Conservation (phyloP, 2,797 vertebrate genomes). For the Acanthiza pusilla region DNA sequence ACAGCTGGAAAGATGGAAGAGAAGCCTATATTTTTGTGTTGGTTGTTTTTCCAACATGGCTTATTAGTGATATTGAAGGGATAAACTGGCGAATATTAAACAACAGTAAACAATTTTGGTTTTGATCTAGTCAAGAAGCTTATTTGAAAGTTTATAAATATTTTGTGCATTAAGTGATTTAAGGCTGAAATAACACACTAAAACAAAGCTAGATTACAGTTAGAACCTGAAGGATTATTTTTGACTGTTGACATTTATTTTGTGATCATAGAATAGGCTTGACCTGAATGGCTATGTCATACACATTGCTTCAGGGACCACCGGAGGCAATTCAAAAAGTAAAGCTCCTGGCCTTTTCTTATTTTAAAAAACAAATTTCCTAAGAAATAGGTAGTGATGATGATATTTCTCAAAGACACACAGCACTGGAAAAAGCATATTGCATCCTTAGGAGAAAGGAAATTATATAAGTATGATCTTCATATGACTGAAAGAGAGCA, state of each 20-base stretch:
- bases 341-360: neutral
- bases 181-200: neutral
- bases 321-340: neutral
- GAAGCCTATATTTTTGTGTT: neutral
- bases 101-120: neutral
- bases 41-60: neutral
- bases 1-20: neutral
- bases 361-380: neutral
- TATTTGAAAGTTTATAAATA: neutral
- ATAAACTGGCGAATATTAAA: neutral
- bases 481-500: neutral
- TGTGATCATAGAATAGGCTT: neutral
- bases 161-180: neutral
- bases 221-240: neutral
- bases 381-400: neutral
- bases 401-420: neutral
- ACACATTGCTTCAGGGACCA: neutral
- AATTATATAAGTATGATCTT: neutral
- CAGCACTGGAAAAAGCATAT: neutral
- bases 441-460: neutral
- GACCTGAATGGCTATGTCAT: neutral
- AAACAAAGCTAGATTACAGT: neutral
- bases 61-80: neutral
- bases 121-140: neutral
- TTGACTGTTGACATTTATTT: neutral